A percentile compares a stretch with the other conserved stretches of the same genome.
phyloP scores from a whole-genome alignment of 2,888 invertebrate genomes.

The Harpagoxenus sublaevis region DNA sequence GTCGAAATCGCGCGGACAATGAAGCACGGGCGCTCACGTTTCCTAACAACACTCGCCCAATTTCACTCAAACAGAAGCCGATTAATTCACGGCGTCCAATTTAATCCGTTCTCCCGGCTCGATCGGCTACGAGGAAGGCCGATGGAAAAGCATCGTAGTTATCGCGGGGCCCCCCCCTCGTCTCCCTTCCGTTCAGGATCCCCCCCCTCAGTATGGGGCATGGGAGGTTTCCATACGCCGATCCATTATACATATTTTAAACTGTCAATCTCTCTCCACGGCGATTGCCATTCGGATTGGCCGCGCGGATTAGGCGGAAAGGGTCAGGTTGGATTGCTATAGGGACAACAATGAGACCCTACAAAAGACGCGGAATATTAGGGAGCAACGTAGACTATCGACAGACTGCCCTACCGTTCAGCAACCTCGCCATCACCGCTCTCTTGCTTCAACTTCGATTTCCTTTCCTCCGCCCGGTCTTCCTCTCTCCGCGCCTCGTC shows the following conservation, averaged over 20 bases:
- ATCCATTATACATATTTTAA: conserved; percentile 86
- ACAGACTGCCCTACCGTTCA: conserved; percentile 49
- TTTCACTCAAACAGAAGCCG: conserved; percentile 86
- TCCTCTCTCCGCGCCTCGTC: conserved; percentile 62
- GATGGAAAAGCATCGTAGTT: conserved; percentile 55
- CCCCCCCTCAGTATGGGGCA: conserved; percentile 4
- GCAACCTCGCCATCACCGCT: conserved; percentile 29
- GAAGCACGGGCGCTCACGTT: conserved; percentile 79
- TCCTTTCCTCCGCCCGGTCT: conserved; percentile 59
- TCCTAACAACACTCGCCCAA: conserved; percentile 85
- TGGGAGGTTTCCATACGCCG: conserved; percentile 69
- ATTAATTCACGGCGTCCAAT: conserved; percentile 86
- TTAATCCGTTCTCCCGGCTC: conserved; percentile 75
- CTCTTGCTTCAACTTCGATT: conserved; percentile 49
- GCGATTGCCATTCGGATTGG: conserved; percentile 75
- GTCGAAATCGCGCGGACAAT: conserved; percentile 65
- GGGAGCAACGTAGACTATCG: conserved; percentile 51
- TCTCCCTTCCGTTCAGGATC: conserved; percentile 48
- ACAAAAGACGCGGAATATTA: conserved; percentile 76
- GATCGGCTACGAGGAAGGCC: conserved; percentile 45
- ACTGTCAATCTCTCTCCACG: conserved; percentile 85
- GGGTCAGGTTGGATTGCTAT: conserved; percentile 82
- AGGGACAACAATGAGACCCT: conserved; percentile 79
- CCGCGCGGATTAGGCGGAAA: conserved; percentile 79
- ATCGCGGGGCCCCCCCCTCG: conserved; percentile 24